Percentiles rank a stretch among this genome's conserved stretches.
Evolutionary conservation across 2,888 invertebrate species (phyloP).

Genomic region (Matsumyia berberina): DNA sequence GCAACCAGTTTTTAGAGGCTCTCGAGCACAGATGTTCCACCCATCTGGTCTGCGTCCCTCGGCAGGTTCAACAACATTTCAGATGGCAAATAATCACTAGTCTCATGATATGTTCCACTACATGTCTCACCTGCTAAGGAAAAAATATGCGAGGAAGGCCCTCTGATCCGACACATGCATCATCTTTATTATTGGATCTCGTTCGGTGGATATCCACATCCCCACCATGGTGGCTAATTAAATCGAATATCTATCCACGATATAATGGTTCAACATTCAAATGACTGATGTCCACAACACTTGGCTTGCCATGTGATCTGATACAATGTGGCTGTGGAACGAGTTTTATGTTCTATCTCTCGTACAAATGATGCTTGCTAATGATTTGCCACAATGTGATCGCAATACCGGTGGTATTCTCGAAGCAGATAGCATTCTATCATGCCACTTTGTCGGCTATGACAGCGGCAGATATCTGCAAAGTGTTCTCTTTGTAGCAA

Average conservation of each 20-base stretch:
- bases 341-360: constrained; percentile 14
- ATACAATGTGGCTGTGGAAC: constrained; percentile 49
- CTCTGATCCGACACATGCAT: constrained; percentile 8
- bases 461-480: constrained; percentile 11
- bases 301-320: constrained; percentile 49
- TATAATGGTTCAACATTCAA: constrained; percentile 62
- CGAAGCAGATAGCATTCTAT: constrained; percentile 25
- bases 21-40: constrained; percentile 54
- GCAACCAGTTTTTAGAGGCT: constrained; percentile 44
- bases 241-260: constrained; percentile 70
- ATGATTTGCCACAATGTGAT: constrained; percentile 20
- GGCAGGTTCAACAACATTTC: constrained; percentile 69
- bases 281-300: constrained; percentile 66
- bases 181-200: constrained; percentile 44
- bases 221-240: constrained; percentile 46
- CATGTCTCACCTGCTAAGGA: constrained; percentile 25
- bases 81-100: constrained; percentile 31
- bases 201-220: constrained; percentile 16
- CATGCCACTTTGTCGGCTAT: constrained; percentile 43
- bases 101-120: background rate
- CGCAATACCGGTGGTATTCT: background rate
- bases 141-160: background rate
- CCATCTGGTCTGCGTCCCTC: background rate
- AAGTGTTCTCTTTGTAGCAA: constrained; percentile 30
- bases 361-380: constrained; percentile 4